Base-by-base conservation (phyloP, 2,888 invertebrate genomes). In the Actias luna region DNA sequence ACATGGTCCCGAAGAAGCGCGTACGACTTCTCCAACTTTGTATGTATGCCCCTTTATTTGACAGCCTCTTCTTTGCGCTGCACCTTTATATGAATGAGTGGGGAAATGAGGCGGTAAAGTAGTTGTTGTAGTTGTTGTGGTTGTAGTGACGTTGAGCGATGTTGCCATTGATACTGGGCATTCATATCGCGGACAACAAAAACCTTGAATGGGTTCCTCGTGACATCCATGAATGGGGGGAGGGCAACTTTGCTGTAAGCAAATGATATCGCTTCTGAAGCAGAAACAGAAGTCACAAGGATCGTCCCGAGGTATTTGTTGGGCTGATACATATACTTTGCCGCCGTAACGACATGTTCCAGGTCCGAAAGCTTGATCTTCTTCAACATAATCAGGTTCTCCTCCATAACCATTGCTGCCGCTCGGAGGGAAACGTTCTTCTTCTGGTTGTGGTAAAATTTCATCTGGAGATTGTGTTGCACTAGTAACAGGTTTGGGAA, bases 241-340 rank as follows among this genome's bases (percentile, higher is more conserved):
- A 61, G 98, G 98, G 89, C 98, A 98, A 78, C 98, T 98, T 88
- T 98, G 98, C 88, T 98, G 98, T 70, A 98, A 93, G 77, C 98
- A 98, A 79, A 98, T 98, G 76, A 98, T 98, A 82, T 98, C 98
- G 84, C 98, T 97, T 86, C 98, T 95, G 94, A 98, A 98, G 93
- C 98, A 98, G 95, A 98, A 98, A 89, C 98, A 98, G 93, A 98
- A 98, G 83, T 98, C 98, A 84, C 98, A 98, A 29, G 98, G 98
- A 92, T 98, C 98, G 75, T 98, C 97, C 74, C 98, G 94, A 50
- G 98, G 98, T 78, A 98, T 98, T 91, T 98, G 98, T 89, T 98
- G 98, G 1, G 98, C 98, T 1, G 98, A 98, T 52, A 98, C 97
- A 85, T 97, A 98, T 59, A 98, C 95, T 89, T 97, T 97, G 75